These are phyloP conservation scores for Ochropacha duplaris DNA, from an alignment of 2,888 invertebrate species.

Conservation along the genomic window DNA sequence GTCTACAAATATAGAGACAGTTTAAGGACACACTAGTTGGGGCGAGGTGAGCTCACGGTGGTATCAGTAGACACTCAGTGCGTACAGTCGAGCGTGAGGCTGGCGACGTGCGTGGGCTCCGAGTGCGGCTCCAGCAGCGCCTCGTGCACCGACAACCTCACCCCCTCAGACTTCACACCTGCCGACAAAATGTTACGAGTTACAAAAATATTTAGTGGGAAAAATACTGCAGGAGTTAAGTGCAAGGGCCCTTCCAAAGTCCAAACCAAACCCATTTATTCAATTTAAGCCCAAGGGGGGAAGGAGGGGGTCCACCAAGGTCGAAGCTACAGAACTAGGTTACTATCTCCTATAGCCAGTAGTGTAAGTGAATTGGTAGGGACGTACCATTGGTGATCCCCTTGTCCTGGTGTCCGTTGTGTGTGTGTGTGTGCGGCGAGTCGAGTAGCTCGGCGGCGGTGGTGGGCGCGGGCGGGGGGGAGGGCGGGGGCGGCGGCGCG, in stretches of 20 bases:
- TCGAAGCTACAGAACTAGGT: too few relatives aligned
- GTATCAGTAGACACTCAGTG: too few relatives aligned
- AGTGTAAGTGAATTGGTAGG: not conserved
- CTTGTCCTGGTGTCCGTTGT: conserved; percentile 8
- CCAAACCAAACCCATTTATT: too few relatives aligned
- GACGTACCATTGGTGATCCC: conserved; percentile 30
- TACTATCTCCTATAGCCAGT: too few relatives aligned
- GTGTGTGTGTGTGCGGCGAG: conserved; percentile 12
- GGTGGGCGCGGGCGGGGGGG: conserved; percentile 20
- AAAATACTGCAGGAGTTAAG: too few relatives aligned
- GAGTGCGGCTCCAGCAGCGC: conserved; percentile 48
- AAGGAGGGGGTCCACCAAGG: too few relatives aligned
- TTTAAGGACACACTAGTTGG: too few relatives aligned
- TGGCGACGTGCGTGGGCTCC: conserved; percentile 46
- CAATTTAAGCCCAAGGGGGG: too few relatives aligned
- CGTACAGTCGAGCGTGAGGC: conserved; percentile 89
- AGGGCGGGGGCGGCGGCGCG: conserved; percentile 25
- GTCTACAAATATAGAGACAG: conserved; percentile 33
- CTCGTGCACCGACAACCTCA: conserved; percentile 37
- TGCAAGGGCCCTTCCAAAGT: too few relatives aligned
- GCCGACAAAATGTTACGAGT: too few relatives aligned
- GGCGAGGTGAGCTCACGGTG: too few relatives aligned
- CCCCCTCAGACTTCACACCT: conserved; percentile 43
- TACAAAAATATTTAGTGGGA: too few relatives aligned
- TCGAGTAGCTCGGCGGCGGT: conserved; percentile 23